Evolutionary conservation across 2,797 vertebrate species (phyloP).

Genomic region (Brotula barbata): DNA sequence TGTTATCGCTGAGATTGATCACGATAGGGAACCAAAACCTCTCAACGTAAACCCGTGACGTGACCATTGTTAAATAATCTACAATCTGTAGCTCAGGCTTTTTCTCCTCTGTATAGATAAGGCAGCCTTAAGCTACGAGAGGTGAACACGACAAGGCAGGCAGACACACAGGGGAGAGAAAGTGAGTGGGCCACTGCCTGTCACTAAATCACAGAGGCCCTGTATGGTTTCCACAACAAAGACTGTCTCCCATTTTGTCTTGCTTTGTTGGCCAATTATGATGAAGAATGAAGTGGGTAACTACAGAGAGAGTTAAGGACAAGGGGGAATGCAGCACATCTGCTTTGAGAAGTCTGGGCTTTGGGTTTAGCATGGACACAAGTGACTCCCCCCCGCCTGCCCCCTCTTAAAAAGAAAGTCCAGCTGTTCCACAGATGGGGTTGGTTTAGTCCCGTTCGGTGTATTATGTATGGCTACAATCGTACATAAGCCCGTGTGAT

Average conservation of each 20-base stretch:
- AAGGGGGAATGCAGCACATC: conserved; percentile 50
- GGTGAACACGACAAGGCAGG: too few relatives aligned
- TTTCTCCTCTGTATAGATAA: conserved; percentile 48
- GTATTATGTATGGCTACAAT: conserved; percentile 13
- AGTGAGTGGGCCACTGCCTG: conserved; percentile 14
- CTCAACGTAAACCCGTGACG: conserved; percentile 17
- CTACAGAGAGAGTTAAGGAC: conserved; percentile 28
- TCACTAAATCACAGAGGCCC: conserved; percentile 31
- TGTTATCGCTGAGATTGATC: conserved; percentile 9
- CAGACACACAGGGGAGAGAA: too few relatives aligned
- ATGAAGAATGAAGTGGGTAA: conserved; percentile 44
- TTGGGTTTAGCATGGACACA: conserved; percentile 40
- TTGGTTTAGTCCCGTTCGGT: conserved; percentile 22
- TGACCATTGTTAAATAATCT: conserved; percentile 31
- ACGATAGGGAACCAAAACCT: neutral
- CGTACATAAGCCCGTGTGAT: conserved; percentile 37
- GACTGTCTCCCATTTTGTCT: conserved; percentile 51
- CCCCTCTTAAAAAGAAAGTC: conserved; percentile 48
- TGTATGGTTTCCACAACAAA: conserved; percentile 51
- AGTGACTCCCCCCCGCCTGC: conserved; percentile 6
- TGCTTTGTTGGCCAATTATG: conserved; percentile 61
- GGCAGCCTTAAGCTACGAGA: conserved; percentile 32
- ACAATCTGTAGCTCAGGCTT: conserved; percentile 35
- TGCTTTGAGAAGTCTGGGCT: conserved; percentile 42
- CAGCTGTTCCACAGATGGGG: conserved; percentile 65